Percentiles rank a stretch among this genome's conserved stretches.
These are phyloP conservation scores for Acanthisitta chloris DNA, from an alignment of 2,113 vertebrate genomes.

Conservation along the genomic window DNA sequence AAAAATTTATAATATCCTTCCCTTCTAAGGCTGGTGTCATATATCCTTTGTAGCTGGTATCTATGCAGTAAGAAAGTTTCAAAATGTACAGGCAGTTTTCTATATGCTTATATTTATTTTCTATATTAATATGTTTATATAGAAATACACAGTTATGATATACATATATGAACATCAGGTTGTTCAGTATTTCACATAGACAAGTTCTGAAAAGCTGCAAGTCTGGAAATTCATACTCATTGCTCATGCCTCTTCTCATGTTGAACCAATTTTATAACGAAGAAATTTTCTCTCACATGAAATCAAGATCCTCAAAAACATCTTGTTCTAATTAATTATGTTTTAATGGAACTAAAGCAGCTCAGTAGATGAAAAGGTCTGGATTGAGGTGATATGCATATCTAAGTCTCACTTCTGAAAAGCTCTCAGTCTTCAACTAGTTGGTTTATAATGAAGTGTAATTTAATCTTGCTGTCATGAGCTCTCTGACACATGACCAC, in stretches of 20 bases:
- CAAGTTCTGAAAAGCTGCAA: neutral
- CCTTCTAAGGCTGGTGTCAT: neutral
- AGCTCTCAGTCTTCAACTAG: neutral
- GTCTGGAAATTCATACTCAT: neutral
- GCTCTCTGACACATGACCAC: neutral
- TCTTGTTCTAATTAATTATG: neutral
- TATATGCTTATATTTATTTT: neutral
- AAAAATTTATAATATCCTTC: conserved; percentile 36
- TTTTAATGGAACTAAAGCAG: neutral
- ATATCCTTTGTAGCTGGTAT: neutral
- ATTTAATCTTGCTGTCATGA: neutral
- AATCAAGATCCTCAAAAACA: neutral
- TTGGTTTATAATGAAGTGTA: neutral
- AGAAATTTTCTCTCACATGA: neutral
- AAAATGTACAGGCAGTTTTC: neutral
- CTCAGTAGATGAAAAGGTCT: neutral
- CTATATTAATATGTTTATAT: neutral
- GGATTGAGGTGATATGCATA: neutral
- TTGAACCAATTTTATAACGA: neutral
- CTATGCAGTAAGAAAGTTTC: neutral
- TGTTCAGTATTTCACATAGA: neutral
- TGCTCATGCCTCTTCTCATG: neutral
- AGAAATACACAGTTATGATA: neutral
- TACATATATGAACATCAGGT: too few species aligned
- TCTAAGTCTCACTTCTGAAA: neutral